These are phyloP conservation scores for Drosophila anomalata DNA, from an alignment of 2,888 invertebrate species.

Conservation along the genomic window DNA sequence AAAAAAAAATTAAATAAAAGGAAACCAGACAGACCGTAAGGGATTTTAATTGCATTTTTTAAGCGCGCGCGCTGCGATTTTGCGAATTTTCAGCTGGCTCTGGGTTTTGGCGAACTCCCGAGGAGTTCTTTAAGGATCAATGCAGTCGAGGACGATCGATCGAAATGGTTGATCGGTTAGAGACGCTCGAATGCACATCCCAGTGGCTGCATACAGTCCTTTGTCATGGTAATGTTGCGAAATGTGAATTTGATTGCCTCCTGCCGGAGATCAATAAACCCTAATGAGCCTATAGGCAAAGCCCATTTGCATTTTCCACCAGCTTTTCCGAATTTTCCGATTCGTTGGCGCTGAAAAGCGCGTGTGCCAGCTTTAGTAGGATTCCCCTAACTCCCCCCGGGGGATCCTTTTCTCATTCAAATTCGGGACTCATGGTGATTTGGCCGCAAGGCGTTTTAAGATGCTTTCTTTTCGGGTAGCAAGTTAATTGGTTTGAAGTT, in stretches of 20 bases:
- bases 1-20: slow-evolving; percentile 14
- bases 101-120: slow-evolving; percentile 44
- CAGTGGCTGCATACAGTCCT: slow-evolving; percentile 31
- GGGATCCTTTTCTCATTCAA: slow-evolving; percentile 65
- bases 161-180: slow-evolving; percentile 52
- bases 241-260: slow-evolving; percentile 81
- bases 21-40: slow-evolving; percentile 45
- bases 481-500: slow-evolving; percentile 75
- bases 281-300: slow-evolving; percentile 67
- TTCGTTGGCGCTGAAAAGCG: slow-evolving; percentile 72
- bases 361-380: slow-evolving; percentile 66
- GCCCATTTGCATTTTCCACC: slow-evolving; percentile 67
- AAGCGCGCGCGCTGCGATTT: slow-evolving; percentile 69
- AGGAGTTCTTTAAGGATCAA: slow-evolving; percentile 27
- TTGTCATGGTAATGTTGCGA: slow-evolving; percentile 80
- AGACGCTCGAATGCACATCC: slow-evolving; percentile 58
- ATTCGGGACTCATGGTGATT: slow-evolving; percentile 43
- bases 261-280: slow-evolving; percentile 70
- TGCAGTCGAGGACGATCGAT: slow-evolving; percentile 29
- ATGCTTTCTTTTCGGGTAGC: slow-evolving; percentile 65
- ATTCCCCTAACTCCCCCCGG: slow-evolving; percentile 36
- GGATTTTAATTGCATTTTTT: slow-evolving; percentile 76
- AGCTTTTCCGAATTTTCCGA: slow-evolving; percentile 68
- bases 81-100: slow-evolving; percentile 75
- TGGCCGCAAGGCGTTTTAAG: slow-evolving; percentile 73